Base-by-base conservation (phyloP, 53 echinoderm and acorn worm species). In the Temnopleurus reevesii region DNA sequence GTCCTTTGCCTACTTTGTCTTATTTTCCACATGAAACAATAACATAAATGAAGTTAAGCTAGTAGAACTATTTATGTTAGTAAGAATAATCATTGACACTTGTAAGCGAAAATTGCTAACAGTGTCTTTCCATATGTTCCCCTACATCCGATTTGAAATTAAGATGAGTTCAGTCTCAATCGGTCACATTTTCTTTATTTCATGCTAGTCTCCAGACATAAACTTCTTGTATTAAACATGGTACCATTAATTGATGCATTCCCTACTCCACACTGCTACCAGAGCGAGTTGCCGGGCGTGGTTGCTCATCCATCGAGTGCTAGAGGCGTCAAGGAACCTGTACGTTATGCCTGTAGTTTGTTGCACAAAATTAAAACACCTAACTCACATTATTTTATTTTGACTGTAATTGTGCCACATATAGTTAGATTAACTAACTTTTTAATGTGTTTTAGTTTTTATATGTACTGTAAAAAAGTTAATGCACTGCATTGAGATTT, bases 281-380 rank as follows among this genome's bases (percentile, higher is more conserved):
- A 87, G 88, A 87, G 88, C 34, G 88, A 87, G 65, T 65, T 87
- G 53, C 88, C 88, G 31, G 88, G 88, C 23, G 88, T 87, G 88
- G 88, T 87, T 49, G 47, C 65, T 1, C 88, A 87, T 53, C 88
- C 88, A 4, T 87, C 88, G 35, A 87, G 88, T 47, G 88, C 88
- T 24, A 46, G 88, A 0, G 88, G 88, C 88, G 25, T 45, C 88
- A 87, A 87, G 88, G 88, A 87, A 66, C 88, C 88, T 66, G 88
- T 87, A 87, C 4, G 88, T 87, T 49, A 17, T 80, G 51, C 47
- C 27, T 80, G 29, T 26, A 49, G 80, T 80, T 80, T 80, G 46
- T 35, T 35, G 83, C 83, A 83, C 83, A 34, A 51, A 18, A 24
- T n/a, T n/a, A n/a, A 19, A 2, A 71, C 41, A 71, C 41, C 41